Conservation (phyloP, 2,888 invertebrate species). For the Melitaea athalia region DNA sequence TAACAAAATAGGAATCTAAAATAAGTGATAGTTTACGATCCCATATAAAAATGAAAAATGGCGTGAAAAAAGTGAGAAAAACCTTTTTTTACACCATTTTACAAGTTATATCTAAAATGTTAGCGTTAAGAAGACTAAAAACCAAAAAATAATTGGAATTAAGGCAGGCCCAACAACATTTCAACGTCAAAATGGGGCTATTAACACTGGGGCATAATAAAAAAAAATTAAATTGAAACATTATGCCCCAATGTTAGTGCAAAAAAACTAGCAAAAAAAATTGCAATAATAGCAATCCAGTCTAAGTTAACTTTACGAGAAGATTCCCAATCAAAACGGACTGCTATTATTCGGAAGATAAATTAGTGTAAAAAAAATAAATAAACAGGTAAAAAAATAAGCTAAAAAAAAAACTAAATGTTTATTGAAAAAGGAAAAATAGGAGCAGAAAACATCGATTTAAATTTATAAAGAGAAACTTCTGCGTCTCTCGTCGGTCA, state of each 20-base stretch:
- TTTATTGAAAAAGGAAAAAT: constrained; percentile 38
- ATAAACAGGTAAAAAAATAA: constrained; percentile 71
- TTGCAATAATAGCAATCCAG: constrained; percentile 36
- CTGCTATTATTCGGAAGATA: constrained; percentile 36
- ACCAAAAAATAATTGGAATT: constrained; percentile 49
- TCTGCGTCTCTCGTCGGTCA: constrained; percentile 20
- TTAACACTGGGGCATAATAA: constrained; percentile 48
- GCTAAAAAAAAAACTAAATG: constrained; percentile 68
- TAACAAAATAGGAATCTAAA: constrained; percentile 41
- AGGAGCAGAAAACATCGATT: constrained; percentile 32
- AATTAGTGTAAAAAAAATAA: constrained; percentile 56
- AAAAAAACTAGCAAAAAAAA: constrained; percentile 45
- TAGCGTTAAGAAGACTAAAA: constrained; percentile 51
- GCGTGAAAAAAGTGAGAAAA: constrained; percentile 28
- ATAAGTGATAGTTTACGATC: constrained; percentile 41
- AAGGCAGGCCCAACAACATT: constrained; percentile 55
- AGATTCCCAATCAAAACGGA: constrained; percentile 7
- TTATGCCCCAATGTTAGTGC: constrained; percentile 45
- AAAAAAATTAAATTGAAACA: constrained; percentile 3
- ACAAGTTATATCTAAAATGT: constrained; percentile 48
- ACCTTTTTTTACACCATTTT: constrained; percentile 21
- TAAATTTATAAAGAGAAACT: constrained; percentile 26
- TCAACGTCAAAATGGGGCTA: constrained; percentile 51
- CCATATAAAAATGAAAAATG: constrained; percentile 37
- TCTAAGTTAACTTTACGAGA: neutral